These are phyloP conservation scores for Tenthredo notha DNA, from an alignment of 2,888 invertebrate species.

Conservation along the genomic window DNA sequence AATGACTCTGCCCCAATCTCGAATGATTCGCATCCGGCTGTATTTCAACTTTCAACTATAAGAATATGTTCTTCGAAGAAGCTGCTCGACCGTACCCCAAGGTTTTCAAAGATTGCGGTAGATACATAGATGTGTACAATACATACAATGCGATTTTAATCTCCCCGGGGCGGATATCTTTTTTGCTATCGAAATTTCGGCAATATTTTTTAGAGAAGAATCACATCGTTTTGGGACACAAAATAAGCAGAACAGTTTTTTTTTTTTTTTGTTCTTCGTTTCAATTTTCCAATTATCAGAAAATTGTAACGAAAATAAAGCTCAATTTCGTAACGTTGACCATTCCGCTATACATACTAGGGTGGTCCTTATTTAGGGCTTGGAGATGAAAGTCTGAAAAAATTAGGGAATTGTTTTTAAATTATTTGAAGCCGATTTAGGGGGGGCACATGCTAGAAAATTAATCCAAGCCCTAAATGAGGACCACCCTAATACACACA, in stretches of 20 bases:
- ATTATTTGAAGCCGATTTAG: too few relatives aligned
- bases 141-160: background rate
- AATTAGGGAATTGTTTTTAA: too few relatives aligned
- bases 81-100: background rate
- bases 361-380: too few relatives aligned
- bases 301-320: too few relatives aligned
- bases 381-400: too few relatives aligned
- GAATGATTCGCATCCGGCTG: conserved; percentile 6
- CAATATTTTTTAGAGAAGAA: background rate
- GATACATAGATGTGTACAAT: background rate
- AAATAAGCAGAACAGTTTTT: background rate
- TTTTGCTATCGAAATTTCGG: background rate
- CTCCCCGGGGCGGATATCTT: background rate
- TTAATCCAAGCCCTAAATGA: too few relatives aligned
- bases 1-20: background rate
- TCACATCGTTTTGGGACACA: background rate
- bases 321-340: too few relatives aligned
- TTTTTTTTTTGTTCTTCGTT: background rate
- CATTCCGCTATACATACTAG: too few relatives aligned
- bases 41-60: background rate
- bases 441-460: too few relatives aligned
- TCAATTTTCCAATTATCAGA: too few relatives aligned
- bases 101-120: background rate
- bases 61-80: background rate
- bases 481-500: too few relatives aligned